These are phyloP conservation scores for Tiphia femorata DNA, from an alignment of 2,888 invertebrate genomes.

Conservation along the genomic window DNA sequence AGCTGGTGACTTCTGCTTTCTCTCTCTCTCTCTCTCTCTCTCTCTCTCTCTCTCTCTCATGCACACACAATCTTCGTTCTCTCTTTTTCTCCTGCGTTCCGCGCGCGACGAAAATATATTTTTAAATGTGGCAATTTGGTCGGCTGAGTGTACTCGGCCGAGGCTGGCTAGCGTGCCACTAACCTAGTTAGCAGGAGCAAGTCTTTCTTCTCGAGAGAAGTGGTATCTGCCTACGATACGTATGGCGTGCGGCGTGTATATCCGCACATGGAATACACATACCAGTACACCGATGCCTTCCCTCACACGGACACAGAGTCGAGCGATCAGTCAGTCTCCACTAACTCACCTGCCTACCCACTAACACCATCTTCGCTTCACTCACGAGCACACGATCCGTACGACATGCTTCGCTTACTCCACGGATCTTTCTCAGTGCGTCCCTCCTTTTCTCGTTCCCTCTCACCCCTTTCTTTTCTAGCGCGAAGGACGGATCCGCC, in stretches of 20 bases:
- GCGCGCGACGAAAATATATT: constrained; percentile 51
- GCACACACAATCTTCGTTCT: background rate
- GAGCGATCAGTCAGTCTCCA: constrained; percentile 7
- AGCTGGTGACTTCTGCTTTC: too few relatives aligned
- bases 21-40: background rate
- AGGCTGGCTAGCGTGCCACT: constrained; percentile 65
- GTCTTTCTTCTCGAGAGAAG: constrained; percentile 62
- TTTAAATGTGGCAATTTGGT: constrained; percentile 60
- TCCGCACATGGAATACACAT: background rate
- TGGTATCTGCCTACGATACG: constrained; percentile 47
- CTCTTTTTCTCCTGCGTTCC: constrained; percentile 3
- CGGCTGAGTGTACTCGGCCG: constrained; percentile 57
- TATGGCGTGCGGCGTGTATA: constrained; percentile 7
- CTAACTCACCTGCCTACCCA: constrained; percentile 46
- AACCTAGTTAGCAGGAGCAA: constrained; percentile 66
- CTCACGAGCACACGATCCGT: constrained; percentile 27
- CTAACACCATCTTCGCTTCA: constrained; percentile 25
- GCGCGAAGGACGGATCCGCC: constrained; percentile 22
- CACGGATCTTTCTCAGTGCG: constrained; percentile 19
- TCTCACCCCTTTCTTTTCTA: constrained; percentile 10
- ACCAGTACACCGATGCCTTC: background rate
- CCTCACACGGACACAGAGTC: background rate
- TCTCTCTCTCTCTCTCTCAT: background rate
- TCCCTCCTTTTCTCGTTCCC: constrained; percentile 6
- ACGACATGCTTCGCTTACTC: constrained; percentile 49